Evolutionary conservation across 2,113 vertebrate species (phyloP).

Genomic region (Sprattus sprattus): DNA sequence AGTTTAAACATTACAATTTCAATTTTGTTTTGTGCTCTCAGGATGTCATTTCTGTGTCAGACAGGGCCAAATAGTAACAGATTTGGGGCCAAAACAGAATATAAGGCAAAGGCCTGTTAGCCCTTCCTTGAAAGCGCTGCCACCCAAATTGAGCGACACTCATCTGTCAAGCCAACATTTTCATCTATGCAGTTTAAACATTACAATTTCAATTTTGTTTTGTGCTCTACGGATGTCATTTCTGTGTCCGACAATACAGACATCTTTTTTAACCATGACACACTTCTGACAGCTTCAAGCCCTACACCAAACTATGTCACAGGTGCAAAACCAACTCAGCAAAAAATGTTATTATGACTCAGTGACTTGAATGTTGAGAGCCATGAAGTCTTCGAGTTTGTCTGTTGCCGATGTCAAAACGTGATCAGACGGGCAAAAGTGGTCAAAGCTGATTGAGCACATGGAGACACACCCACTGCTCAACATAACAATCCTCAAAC

Average conservation of each 20-base stretch:
- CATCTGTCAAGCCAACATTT: background rate
- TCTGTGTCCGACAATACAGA: background rate
- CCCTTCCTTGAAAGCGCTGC: background rate
- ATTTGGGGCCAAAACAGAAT: background rate
- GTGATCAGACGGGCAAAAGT: background rate
- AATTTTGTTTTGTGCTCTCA: too few species aligned
- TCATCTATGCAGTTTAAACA: background rate
- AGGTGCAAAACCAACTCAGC: background rate
- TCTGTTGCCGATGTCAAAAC: background rate
- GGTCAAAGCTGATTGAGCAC: background rate
- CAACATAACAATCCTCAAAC: constrained; percentile 5
- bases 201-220: too few species aligned
- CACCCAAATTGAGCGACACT: too few species aligned
- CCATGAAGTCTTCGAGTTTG: background rate
- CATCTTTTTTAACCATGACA: background rate
- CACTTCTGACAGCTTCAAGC: background rate
- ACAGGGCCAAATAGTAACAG: background rate
- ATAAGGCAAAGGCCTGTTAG: background rate
- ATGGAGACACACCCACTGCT: constrained; percentile 5
- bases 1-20: background rate
- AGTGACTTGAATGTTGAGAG: background rate
- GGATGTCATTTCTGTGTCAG: too few species aligned
- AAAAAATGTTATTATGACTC: background rate
- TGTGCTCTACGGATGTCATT: too few species aligned
- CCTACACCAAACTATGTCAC: background rate